Conservation (phyloP, 2,797 vertebrate species). For the Danionella dracula region DNA sequence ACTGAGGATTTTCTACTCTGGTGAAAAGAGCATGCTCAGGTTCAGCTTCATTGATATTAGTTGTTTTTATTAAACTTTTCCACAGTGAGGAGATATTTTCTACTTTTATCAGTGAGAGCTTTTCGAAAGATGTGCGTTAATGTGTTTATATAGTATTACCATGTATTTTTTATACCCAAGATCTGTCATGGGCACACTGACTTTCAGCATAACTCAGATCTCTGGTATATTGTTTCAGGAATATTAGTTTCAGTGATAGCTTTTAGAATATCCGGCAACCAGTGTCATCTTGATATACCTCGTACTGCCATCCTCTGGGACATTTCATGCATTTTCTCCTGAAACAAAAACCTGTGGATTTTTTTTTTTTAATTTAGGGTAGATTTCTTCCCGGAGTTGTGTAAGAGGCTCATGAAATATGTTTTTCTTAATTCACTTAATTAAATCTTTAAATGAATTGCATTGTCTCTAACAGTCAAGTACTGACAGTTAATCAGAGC, state of each 20-base stretch:
- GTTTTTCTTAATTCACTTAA: no score
- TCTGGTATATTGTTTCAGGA: background rate
- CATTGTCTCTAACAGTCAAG: background rate
- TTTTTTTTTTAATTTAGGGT: background rate
- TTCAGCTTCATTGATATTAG: no score
- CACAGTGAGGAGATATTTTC: no score
- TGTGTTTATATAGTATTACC: no score
- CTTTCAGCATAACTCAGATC: background rate
- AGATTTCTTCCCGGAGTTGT: background rate
- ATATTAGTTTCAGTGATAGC: background rate
- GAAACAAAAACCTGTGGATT: background rate
- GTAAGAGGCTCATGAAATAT: no score
- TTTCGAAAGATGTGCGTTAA: no score
- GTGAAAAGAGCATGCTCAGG: background rate
- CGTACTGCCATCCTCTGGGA: background rate
- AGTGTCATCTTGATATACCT: background rate
- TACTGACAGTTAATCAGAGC: conserved; percentile 10
- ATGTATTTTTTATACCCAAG: no score
- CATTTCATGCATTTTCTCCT: background rate
- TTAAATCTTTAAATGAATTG: background rate
- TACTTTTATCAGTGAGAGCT: no score
- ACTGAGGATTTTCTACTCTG: background rate
- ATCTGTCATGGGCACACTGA: no score
- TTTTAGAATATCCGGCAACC: background rate
- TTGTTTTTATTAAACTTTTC: no score